These are phyloP conservation scores for Temnothorax unifasciatus DNA, from an alignment of 2,888 invertebrate species.

Conservation along the genomic window DNA sequence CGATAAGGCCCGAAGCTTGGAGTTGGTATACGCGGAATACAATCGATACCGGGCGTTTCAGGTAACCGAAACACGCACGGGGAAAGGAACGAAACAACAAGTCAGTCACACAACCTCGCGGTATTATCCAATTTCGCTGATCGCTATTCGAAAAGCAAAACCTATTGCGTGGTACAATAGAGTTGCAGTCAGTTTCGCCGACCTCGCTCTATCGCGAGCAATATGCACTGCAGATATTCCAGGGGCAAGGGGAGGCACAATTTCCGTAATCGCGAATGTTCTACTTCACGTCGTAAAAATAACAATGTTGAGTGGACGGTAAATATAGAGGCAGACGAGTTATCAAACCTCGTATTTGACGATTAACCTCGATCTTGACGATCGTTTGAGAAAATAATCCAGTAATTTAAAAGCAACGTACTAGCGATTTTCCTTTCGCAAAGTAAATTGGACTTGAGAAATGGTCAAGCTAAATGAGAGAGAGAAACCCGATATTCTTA, in stretches of 20 bases:
- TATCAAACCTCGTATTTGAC: not conserved
- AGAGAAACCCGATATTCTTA: not conserved
- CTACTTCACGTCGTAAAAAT: not conserved
- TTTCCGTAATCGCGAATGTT: conserved; percentile 35
- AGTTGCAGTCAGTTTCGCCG: not conserved
- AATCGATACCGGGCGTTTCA: conserved; percentile 27
- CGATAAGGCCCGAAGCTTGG: not conserved
- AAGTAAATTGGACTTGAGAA: not conserved
- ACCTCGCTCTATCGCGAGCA: not conserved
- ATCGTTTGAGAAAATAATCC: not conserved
- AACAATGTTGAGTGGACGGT: not conserved
- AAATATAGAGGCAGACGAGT: not conserved
- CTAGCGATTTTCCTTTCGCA: not conserved
- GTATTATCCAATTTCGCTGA: conserved; percentile 70
- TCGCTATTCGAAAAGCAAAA: conserved; percentile 27
- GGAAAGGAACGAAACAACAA: conserved; percentile 5
- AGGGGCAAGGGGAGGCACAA: conserved; percentile 5
- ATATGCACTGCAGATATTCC: conserved; percentile 8
- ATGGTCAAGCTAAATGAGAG: not conserved
- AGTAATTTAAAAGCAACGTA: not conserved
- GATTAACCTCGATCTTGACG: conserved; percentile 1
- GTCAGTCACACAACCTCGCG: conserved; percentile 43
- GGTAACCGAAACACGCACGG: conserved; percentile 3
- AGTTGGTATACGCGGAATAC: conserved; percentile 18
- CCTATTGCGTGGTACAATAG: conserved; percentile 33